phyloP scores from a whole-genome alignment of 2,888 invertebrate species.

The Psylliodes chrysocephalus region DNA sequence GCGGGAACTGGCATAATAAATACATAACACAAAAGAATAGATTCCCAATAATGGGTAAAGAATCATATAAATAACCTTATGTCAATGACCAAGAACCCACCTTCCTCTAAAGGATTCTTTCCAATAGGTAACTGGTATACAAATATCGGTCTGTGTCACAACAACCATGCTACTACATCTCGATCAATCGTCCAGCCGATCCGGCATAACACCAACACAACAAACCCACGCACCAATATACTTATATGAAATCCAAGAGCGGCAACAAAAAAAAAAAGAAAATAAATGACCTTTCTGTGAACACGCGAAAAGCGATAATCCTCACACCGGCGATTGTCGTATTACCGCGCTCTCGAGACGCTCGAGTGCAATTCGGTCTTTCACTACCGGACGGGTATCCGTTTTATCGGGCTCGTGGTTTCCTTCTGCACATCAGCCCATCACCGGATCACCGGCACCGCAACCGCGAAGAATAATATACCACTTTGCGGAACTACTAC shows the following conservation, averaged over 20 bases:
- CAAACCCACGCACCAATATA: not conserved
- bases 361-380: not conserved
- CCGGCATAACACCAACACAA: conserved; percentile 20
- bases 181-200: conserved; percentile 16
- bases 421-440: not conserved
- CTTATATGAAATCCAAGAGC: no score
- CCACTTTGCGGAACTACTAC: not conserved
- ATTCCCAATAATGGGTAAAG: not conserved
- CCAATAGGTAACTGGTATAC: conserved; percentile 56
- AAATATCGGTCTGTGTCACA: conserved; percentile 55
- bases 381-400: not conserved
- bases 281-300: conserved; percentile 3
- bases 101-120: conserved; percentile 51
- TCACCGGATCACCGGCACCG: not conserved
- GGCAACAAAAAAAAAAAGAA: not conserved
- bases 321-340: not conserved
- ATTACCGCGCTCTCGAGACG: conserved; percentile 10
- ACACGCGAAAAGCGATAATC: not conserved
- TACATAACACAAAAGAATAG: not conserved
- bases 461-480: no score
- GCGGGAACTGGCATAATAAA: not conserved
- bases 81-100: conserved; percentile 42
- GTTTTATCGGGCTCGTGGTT: not conserved
- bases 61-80: not conserved
- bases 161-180: conserved; percentile 57